Evolutionary conservation across 2,888 invertebrate species (phyloP), one percentile per base, ranked within the genome.

Genomic region (Dryocosmus kuriphilus): DNA sequence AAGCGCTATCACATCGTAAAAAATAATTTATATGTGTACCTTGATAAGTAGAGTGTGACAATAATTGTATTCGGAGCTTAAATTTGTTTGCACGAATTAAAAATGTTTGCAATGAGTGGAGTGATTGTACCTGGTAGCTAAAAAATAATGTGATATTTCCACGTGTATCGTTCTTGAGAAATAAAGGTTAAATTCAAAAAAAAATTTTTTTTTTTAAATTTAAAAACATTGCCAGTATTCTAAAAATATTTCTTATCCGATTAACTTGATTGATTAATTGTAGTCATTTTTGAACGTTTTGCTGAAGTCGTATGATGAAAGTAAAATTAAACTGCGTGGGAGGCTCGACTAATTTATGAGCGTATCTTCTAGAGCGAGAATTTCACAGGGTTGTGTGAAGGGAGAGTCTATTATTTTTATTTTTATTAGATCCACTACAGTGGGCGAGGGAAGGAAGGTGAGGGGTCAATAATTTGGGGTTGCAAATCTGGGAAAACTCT

Each of bases 401-500:
- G 30, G 78, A 24, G 65, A 67, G 77, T 76, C 46, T 81, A 81
- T 81, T 81, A 81, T 81, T 81, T 80, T 80, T 80, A 73, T 74
- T 73, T 76, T 75, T 77, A 75, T 77, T 71, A 71, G 71, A 51
- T 71, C 51, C 51, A 51, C 46, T 14, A 55, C 76, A 67, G 73
- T 75, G 77, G 55, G 30, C 2, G 77, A 32, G 65, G 63, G 60
- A 77, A 77, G 27, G 63, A 67, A 74, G 77, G 78, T 80, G 82
- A 82, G 79, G 79, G 81, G 79, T 71, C 71, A 71, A 51, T 51
- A 71, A 71, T 71, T 71, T 71, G 82, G 81, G 75, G 80, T 79
- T 78, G 84, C 83, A 86, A 86, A 86, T 85, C 86, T 91, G 90
- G 90, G 89, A 88, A 90, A 91, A 88, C 81, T 86, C 83, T 85